Conservation (phyloP, 2,888 invertebrate species). For the Agrypnus murinus region DNA sequence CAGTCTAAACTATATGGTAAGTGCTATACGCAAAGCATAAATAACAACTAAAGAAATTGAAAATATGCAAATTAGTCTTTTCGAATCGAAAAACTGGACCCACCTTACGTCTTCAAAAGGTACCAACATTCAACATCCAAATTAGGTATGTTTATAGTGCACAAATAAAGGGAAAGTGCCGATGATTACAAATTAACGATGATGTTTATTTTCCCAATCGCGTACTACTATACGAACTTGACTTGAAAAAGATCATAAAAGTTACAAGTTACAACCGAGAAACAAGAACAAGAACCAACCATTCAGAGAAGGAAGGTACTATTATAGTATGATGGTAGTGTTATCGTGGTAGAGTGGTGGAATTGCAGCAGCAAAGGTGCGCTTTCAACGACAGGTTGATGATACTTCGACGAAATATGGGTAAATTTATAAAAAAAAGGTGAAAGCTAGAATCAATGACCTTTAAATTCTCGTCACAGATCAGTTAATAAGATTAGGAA, state of each 20-base stretch:
- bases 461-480: conserved; percentile 40
- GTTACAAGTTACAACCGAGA: not conserved
- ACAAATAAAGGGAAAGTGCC: conserved; percentile 44
- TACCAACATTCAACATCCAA: too few species aligned
- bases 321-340: too few species aligned
- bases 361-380: too few species aligned
- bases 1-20: not conserved
- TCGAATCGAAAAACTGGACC: conserved; percentile 34
- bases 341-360: too few species aligned
- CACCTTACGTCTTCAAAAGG: conserved; percentile 34
- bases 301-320: not conserved
- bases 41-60: conserved; percentile 14
- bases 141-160: conserved; percentile 39
- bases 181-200: conserved; percentile 38
- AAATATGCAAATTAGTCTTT: conserved; percentile 37
- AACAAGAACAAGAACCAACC: conserved; percentile 1
- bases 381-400: conserved; percentile 42
- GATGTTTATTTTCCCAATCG: conserved; percentile 35
- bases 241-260: conserved; percentile 25
- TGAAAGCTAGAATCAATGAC: conserved; percentile 47
- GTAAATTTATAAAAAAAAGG: conserved; percentile 43
- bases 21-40: not conserved
- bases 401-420: conserved; percentile 45
- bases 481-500: conserved; percentile 44
- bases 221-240: not conserved